A percentile compares a stretch with the other conserved stretches of the same genome.
These are phyloP conservation scores for Luidia sarsii DNA, from an alignment of 53 echinoderm and acorn worm genomes.

Conservation along the genomic window DNA sequence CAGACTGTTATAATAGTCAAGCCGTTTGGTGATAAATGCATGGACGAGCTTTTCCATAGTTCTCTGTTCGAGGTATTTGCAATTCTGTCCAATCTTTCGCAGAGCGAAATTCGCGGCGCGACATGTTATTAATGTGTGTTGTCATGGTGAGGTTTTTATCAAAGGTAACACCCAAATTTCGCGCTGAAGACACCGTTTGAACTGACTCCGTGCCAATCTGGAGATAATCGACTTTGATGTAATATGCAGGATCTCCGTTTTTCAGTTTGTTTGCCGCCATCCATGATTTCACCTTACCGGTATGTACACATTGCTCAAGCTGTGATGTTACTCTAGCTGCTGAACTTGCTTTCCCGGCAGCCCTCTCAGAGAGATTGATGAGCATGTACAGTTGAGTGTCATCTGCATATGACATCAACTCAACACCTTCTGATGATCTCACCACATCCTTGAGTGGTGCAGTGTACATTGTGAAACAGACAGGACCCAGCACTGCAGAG, in stretches of 20 bases:
- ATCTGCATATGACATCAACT: slow-evolving; percentile 28
- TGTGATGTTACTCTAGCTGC: not conserved
- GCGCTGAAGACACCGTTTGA: not conserved
- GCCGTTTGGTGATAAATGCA: slow-evolving; percentile 33
- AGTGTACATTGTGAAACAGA: slow-evolving; percentile 28
- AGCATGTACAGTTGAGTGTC: slow-evolving; percentile 36
- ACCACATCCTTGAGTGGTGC: slow-evolving; percentile 27
- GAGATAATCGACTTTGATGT: slow-evolving; percentile 12
- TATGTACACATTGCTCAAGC: slow-evolving; percentile 17
- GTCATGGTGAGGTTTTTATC: slow-evolving; percentile 34
- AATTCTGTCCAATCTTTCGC: slow-evolving; percentile 17
- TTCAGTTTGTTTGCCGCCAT: slow-evolving; percentile 14
- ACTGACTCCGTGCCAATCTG: not conserved
- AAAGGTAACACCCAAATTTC: slow-evolving; percentile 42
- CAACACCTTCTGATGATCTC: slow-evolving; percentile 9
- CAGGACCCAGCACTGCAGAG: slow-evolving; percentile 18
- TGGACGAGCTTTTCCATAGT: slow-evolving; percentile 23
- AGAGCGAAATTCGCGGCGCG: slow-evolving; percentile 24
- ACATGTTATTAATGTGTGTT: slow-evolving; percentile 42
- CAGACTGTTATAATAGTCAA: slow-evolving; percentile 49
- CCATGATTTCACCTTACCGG: slow-evolving; percentile 19
- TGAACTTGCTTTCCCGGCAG: not conserved
- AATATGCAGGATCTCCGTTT: slow-evolving; percentile 18
- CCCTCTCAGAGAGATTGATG: slow-evolving; percentile 12
- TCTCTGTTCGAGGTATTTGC: slow-evolving; percentile 21